A percentile compares a stretch with the other conserved stretches of the same genome.
Evolutionary conservation across 2,888 invertebrate genomes (phyloP).

Genomic region (Drosophila kuntzei): DNA sequence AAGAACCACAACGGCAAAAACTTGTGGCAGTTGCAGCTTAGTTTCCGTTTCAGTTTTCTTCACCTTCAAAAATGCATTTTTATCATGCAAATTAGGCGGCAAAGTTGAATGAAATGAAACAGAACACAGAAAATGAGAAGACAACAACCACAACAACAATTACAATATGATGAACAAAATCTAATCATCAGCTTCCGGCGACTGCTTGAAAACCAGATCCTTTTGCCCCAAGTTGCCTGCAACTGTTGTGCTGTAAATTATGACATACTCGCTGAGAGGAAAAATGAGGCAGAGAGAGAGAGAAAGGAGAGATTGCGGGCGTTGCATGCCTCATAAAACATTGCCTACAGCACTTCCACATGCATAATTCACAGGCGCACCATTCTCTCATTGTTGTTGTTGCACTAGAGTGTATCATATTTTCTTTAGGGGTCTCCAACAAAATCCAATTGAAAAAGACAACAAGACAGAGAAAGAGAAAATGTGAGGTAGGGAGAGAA

Average conservation of each 20-base stretch:
- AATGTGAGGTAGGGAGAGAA: neutral
- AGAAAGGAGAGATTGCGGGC: neutral
- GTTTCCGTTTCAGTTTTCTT: constrained; percentile 21
- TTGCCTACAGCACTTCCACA: constrained; percentile 41
- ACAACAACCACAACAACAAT: constrained; percentile 10
- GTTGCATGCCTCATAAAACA: constrained; percentile 57
- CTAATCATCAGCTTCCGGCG: constrained; percentile 50
- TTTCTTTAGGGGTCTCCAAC: constrained; percentile 1
- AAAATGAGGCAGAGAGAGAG: neutral
- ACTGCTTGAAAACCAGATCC: constrained; percentile 21
- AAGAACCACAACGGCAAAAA: neutral
- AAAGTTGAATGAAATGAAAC: constrained; percentile 6
- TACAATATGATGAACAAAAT: constrained; percentile 9
- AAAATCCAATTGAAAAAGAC: constrained; percentile 15
- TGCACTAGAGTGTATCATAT: constrained; percentile 1
- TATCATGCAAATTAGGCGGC: constrained; percentile 46
- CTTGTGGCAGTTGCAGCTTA: constrained; percentile 1
- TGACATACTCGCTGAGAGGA: constrained; percentile 23
- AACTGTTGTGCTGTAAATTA: constrained; percentile 59
- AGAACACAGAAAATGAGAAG: neutral
- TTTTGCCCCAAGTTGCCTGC: constrained; percentile 26
- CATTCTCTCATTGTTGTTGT: constrained; percentile 20
- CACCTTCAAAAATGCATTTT: constrained; percentile 15
- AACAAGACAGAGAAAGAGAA: neutral
- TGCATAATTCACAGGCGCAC: constrained; percentile 59